A percentile compares a stretch with the other conserved stretches of the same genome.
Conservation (phyloP, 1,140 invertebrate genomes). For the Plodia interpunctella region DNA sequence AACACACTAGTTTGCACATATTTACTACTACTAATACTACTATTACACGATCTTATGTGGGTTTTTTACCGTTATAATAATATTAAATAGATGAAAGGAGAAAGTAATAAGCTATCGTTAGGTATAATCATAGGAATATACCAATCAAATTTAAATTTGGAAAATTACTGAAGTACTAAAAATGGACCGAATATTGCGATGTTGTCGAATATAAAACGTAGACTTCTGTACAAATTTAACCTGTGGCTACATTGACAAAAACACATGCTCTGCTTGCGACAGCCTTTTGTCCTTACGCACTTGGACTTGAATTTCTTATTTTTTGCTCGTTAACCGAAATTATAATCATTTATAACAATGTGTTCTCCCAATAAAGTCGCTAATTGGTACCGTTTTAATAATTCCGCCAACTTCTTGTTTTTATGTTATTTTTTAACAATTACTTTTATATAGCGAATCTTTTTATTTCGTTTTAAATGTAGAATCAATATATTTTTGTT, state of each 20-base stretch:
- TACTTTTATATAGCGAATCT: neutral
- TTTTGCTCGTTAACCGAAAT: conserved; percentile 7
- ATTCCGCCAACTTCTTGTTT: neutral
- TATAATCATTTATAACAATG: conserved; percentile 7
- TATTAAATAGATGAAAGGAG: too few species aligned
- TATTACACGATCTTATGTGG: too few species aligned
- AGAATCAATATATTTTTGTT: too few species aligned
- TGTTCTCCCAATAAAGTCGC: neutral
- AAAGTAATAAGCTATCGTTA: too few species aligned
- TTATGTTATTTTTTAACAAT: neutral
- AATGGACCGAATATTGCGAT: too few species aligned
- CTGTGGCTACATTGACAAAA: neutral
- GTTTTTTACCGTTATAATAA: too few species aligned
- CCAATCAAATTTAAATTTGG: too few species aligned
- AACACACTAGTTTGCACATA: too few species aligned
- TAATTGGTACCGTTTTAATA: conserved; percentile 6
- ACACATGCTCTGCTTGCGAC: neutral
- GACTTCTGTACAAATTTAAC: neutral
- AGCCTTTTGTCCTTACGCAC: conserved; percentile 4
- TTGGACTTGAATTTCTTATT: conserved; percentile 1
- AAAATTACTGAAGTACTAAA: too few species aligned
- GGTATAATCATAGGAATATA: too few species aligned
- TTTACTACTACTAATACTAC: too few species aligned
- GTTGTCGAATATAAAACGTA: neutral
- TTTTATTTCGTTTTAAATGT: too few species aligned